Evolutionary conservation across 1,140 invertebrate species (phyloP).

Genomic region (Samia ricini): DNA sequence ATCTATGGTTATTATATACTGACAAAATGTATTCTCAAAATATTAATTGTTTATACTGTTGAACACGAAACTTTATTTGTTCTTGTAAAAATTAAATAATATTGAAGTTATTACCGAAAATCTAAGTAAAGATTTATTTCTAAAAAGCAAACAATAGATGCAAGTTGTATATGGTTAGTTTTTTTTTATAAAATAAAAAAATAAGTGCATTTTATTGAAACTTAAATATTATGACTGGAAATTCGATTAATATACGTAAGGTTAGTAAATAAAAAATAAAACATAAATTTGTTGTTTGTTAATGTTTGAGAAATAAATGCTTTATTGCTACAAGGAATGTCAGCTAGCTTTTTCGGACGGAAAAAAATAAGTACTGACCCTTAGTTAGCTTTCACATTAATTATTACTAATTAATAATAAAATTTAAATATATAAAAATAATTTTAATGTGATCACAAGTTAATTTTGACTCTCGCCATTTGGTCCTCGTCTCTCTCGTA

Average conservation of each 20-base stretch:
- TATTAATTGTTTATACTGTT: no score
- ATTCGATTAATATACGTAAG: background rate
- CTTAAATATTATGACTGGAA: background rate
- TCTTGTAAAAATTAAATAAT: no score
- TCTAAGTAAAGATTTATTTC: no score
- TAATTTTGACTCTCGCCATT: slow-evolving; percentile 44
- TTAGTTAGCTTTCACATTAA: slow-evolving; percentile 2
- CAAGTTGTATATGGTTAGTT: no score
- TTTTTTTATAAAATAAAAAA: no score
- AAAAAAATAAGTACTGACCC: slow-evolving; percentile 28
- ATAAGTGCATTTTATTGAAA: background rate
- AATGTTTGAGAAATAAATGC: background rate
- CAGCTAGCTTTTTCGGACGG: slow-evolving; percentile 15
- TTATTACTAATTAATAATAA: background rate
- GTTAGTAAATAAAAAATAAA: background rate
- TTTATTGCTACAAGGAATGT: slow-evolving; percentile 3
- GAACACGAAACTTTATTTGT: no score
- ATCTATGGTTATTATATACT: no score
- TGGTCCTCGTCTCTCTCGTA: slow-evolving; percentile 53
- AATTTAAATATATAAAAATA: slow-evolving; percentile 3
- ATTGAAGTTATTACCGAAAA: no score
- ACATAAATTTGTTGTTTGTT: background rate
- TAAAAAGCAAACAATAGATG: no score
- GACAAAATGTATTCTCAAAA: no score
- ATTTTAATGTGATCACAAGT: slow-evolving; percentile 20